Percentiles rank a stretch among this genome's conserved stretches.
Conservation (phyloP, 2,888 invertebrate genomes). For the Athrips mouffetella region DNA sequence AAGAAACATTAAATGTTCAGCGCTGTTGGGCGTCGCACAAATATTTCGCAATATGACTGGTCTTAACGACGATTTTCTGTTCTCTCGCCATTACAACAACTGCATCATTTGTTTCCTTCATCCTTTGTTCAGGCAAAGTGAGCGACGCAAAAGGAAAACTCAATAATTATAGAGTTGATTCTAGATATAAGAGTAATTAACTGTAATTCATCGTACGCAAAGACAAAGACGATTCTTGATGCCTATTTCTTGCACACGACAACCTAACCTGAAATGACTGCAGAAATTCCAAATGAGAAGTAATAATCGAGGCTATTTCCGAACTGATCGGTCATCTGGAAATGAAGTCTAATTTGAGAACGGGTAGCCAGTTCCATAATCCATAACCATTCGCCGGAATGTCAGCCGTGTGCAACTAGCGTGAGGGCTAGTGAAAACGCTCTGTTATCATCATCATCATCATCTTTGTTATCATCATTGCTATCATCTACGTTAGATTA, state of each 20-base stretch:
- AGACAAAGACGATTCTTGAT: neutral
- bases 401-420: neutral
- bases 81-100: constrained; percentile 21
- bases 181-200: constrained; percentile 8
- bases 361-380: neutral
- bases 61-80: neutral
- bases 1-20: constrained; percentile 31
- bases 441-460: neutral
- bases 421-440: neutral
- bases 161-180: constrained; percentile 1
- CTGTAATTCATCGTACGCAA: constrained; percentile 1
- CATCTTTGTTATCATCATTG: no score
- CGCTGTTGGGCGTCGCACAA: constrained; percentile 26
- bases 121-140: constrained; percentile 6
- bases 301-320: neutral
- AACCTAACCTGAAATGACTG: neutral
- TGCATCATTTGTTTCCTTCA: constrained; percentile 12
- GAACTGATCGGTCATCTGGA: neutral
- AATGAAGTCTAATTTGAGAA: constrained; percentile 7
- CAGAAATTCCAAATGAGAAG: neutral
- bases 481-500: no score
- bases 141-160: constrained; percentile 8
- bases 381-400: neutral
- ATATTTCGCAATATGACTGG: constrained; percentile 40
- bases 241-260: neutral